Evolutionary conservation across 2,113 vertebrate species (phyloP), one percentile per base, ranked within the genome.

Genomic region (Thamnaconus septentrionalis): DNA sequence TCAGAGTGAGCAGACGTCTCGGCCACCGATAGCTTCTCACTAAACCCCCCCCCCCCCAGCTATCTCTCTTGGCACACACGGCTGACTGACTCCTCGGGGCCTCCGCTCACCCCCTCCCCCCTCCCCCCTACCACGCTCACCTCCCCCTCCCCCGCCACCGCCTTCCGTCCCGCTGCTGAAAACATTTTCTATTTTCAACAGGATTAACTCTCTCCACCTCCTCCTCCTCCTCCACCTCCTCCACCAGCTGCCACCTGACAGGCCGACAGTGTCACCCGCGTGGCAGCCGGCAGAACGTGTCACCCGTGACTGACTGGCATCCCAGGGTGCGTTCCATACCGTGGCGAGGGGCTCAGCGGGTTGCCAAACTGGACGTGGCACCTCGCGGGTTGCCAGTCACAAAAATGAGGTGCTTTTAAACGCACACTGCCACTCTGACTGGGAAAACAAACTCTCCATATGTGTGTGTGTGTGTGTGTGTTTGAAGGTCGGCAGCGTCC

Each of bases 31-130:
- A 66, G 76, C 67, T 76, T 18, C 40, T 50, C 53, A 81, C 71
- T 62, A 12, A 41, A 4, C 66, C 63, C 53, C 43, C 53, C 40
- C 45, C 7, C 18, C 7, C 31, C 39, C 57, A 88, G 73, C 79
- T 88, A 89, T 88, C 90, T 89, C 86, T 87, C 60, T 71, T 61
- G 62, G 69, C 73, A 79, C 88, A 91, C 85, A 88, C 82, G 88
- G 85, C 82, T 84, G 86, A 79, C 75, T 90, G 81, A 71, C 81
- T 89, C 82, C 79, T 77, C 60, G 78, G 83, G 79, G 79, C 75
- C 64, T 10, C 46, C 56, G 18, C 18, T 31, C 18, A 61, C 68
- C 56, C 5, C 81, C 67, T 86, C 64, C 42, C 73, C 76, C 53
- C 64, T 63, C 50, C 68, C 59, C 52, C 53, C 61, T 68, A n/a